These are phyloP conservation scores for Pagrus major DNA, from an alignment of 2,113 vertebrate species.

Conservation along the genomic window DNA sequence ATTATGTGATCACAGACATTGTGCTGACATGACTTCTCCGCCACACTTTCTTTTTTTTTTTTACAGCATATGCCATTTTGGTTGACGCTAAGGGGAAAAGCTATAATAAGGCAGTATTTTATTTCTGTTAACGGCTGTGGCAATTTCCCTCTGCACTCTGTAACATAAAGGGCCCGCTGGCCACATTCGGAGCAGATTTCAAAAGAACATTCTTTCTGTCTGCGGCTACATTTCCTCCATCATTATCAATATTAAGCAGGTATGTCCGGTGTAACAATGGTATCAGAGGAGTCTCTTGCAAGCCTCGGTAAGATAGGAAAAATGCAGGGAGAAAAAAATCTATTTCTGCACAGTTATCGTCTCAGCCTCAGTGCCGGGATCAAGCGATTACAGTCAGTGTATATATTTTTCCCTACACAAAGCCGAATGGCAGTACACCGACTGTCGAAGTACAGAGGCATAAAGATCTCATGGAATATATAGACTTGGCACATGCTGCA, in stretches of 20 bases:
- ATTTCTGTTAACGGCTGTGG: conserved; percentile 50
- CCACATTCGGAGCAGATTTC: conserved; percentile 28
- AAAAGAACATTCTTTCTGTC: conserved; percentile 10
- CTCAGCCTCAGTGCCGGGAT: conserved; percentile 53
- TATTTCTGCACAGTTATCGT: conserved; percentile 56
- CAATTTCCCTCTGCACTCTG: conserved; percentile 32
- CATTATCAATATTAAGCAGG: conserved; percentile 44
- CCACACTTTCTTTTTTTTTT: conserved; percentile 15
- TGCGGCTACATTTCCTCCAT: conserved; percentile 16
- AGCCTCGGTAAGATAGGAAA: conserved; percentile 35
- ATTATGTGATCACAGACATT: conserved; percentile 47
- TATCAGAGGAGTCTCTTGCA: conserved; percentile 10
- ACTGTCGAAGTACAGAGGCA: conserved; percentile 64
- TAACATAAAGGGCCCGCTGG: conserved; percentile 30
- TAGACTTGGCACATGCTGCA: conserved; percentile 64
- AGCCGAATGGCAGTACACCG: conserved; percentile 58
- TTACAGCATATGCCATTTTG: conserved; percentile 36
- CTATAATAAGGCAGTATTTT: conserved; percentile 38
- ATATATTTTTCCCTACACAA: conserved; percentile 58
- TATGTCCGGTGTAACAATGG: conserved; percentile 25
- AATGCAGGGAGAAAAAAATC: conserved; percentile 54
- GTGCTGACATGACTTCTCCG: conserved; percentile 45
- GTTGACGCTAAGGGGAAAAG: conserved; percentile 33
- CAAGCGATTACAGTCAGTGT: conserved; percentile 55
- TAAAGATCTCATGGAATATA: conserved; percentile 69